Conservation (phyloP, 2,888 invertebrate species). For the Acheta domesticus region DNA sequence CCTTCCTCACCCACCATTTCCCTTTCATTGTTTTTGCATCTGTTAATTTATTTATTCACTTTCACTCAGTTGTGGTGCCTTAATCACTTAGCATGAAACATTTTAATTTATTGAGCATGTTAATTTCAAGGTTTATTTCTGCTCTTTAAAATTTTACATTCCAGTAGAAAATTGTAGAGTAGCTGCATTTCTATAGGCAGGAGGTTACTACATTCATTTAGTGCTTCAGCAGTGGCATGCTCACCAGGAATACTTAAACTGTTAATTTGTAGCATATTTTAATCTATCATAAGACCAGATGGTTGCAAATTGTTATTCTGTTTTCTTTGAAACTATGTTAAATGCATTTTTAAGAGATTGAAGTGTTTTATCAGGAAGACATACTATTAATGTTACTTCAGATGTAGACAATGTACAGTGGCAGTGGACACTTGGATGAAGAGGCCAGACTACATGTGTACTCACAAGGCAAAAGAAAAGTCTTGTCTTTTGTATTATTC, state of each 20-base stretch:
- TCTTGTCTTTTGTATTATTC: constrained; percentile 1
- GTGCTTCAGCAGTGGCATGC: not conserved
- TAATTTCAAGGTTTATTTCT: not conserved
- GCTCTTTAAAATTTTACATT: not conserved
- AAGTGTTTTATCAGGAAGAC: not conserved
- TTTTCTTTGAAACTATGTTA: not conserved
- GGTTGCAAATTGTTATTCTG: not conserved
- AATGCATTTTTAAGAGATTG: constrained; percentile 18
- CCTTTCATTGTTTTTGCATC: too few relatives aligned
- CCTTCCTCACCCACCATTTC: too few relatives aligned
- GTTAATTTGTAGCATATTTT: not conserved
- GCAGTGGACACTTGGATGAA: not conserved
- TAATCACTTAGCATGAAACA: too few relatives aligned
- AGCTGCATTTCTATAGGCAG: too few relatives aligned
- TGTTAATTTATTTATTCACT: too few relatives aligned
- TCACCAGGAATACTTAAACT: constrained; percentile 18
- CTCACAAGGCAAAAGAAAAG: not conserved
- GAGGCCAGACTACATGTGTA: not conserved
- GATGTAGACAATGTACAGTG: not conserved
- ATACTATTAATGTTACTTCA: constrained; percentile 10
- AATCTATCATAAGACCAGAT: not conserved
- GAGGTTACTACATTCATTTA: not conserved
- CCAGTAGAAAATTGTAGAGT: not conserved
- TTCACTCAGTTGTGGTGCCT: too few relatives aligned
- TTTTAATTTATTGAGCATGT: too few relatives aligned